phyloP scores from a whole-genome alignment of 2,888 invertebrate genomes.

The Drosophila prolongata region DNA sequence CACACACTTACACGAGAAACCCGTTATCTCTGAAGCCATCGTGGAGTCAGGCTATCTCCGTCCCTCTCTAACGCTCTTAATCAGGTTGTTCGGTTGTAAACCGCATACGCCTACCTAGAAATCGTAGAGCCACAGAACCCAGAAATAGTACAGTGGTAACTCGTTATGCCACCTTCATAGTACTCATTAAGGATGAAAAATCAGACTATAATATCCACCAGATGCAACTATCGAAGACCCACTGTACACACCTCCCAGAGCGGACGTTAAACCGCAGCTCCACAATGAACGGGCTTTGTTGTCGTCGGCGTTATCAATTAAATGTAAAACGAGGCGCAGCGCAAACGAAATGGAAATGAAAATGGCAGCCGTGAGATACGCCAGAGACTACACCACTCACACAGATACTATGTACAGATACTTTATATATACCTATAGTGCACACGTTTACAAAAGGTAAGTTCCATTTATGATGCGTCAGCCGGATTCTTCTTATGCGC shows the following conservation, averaged over 20 bases:
- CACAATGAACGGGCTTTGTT: conserved; percentile 61
- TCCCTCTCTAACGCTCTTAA: conserved; percentile 47
- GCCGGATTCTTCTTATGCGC: conserved; percentile 64
- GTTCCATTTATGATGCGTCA: conserved; percentile 64
- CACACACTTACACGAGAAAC: conserved; percentile 46
- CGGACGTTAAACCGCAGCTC: conserved; percentile 65
- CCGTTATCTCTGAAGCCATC: conserved; percentile 64
- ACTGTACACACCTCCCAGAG: conserved; percentile 55
- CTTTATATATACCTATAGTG: background rate
- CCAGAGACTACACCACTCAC: conserved; percentile 23
- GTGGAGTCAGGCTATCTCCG: conserved; percentile 25
- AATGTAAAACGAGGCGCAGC: conserved; percentile 57
- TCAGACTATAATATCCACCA: background rate
- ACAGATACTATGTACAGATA: conserved; percentile 14
- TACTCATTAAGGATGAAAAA: too few relatives aligned
- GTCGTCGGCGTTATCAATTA: conserved; percentile 70
- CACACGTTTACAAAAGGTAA: conserved; percentile 65
- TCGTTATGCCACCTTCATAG: too few relatives aligned
- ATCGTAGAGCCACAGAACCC: conserved; percentile 2
- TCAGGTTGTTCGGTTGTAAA: conserved; percentile 41
- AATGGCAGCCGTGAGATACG: conserved; percentile 63
- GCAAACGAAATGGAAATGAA: conserved; percentile 50
- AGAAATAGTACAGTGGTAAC: conserved; percentile 30
- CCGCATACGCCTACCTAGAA: conserved; percentile 59
- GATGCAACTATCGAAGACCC: background rate